Conservation (phyloP, 2,113 vertebrate genomes). For the Hymenochirus boettgeri region DNA sequence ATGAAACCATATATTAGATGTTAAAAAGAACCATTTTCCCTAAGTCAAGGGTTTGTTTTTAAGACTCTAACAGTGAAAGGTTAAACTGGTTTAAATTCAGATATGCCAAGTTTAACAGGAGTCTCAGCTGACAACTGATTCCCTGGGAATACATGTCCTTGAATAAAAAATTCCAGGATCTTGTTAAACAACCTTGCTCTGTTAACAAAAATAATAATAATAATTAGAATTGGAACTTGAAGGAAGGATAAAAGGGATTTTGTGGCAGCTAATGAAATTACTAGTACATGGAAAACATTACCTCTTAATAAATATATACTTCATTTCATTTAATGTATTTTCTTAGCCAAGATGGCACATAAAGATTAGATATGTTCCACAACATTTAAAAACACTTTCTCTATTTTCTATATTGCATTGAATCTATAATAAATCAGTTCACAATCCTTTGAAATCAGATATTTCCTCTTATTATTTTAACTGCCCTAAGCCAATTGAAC, state of each 20-base stretch:
- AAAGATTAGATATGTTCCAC: too few species aligned
- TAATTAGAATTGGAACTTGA: constrained; percentile 28
- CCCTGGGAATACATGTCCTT: constrained; percentile 45
- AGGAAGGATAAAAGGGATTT: constrained; percentile 18
- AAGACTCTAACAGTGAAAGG: constrained; percentile 48
- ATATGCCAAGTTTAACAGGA: constrained; percentile 52
- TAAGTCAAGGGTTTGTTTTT: constrained; percentile 54
- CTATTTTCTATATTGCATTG: too few species aligned
- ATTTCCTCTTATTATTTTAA: too few species aligned
- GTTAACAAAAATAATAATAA: constrained; percentile 22
- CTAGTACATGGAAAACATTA: too few species aligned
- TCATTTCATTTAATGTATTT: too few species aligned
- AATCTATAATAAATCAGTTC: too few species aligned
- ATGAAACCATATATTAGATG: constrained; percentile 53
- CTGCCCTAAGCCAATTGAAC: too few species aligned
- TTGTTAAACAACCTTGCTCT: constrained; percentile 42
- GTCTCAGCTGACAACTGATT: constrained; percentile 45
- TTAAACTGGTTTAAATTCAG: constrained; percentile 62
- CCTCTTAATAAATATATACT: too few species aligned
- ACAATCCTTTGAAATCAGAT: too few species aligned
- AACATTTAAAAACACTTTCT: too few species aligned
- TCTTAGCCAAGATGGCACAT: too few species aligned
- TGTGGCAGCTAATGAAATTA: neutral
- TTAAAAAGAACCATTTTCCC: constrained; percentile 52
- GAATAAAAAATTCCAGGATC: constrained; percentile 54